Evolutionary conservation across 1,140 invertebrate genomes (phyloP), one percentile per base, ranked within the genome.

Genomic region (Ceratina australensis): DNA sequence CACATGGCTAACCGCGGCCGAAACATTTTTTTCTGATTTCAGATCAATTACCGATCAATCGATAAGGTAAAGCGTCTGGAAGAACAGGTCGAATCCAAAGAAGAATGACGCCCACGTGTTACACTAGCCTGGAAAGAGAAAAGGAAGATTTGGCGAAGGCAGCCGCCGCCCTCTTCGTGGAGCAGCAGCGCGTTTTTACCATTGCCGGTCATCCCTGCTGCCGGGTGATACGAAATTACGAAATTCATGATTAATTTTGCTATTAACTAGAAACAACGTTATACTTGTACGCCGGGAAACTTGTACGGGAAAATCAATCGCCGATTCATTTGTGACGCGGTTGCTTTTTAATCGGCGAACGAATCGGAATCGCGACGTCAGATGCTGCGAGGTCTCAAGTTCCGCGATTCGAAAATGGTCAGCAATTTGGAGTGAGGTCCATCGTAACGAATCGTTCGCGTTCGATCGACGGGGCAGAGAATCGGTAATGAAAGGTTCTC

Each of bases 81-180:
- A 80, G 72, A 84, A 78, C 68, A 49, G 66, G 73, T 80, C 69
- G 69, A 78, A 80, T 80, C 82, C 82, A 84, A 80, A 84, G 82
- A 80, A 67, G 75, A 78, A 73, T 28, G 66, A 77, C 18, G 71
- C 28, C 60, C 26, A 5, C 28, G 59, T 64, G 49, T 42, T 64
- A 50, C 52, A 50, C 15, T 42, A 52, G 24, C 65, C 56, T 59
- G 16, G 65, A 42, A 8, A 18, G 24, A 20, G 15, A 52, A 22
- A 57, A 69, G 18, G 18, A n/a, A 10, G 15, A 20, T 8, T 16
- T 28, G 71, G 22, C 18, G 49, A 16, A 18, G 33, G 50, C n/a
- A 26, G 20, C 15, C 61, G 12, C 26, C 26, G 24, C 24, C 15
- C 8, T 49, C n/a, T 20, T n/a, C 2, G 13, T 18, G 50, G 10